Conservation (phyloP, 2,797 vertebrate genomes). For the Acanthurus lineatus region DNA sequence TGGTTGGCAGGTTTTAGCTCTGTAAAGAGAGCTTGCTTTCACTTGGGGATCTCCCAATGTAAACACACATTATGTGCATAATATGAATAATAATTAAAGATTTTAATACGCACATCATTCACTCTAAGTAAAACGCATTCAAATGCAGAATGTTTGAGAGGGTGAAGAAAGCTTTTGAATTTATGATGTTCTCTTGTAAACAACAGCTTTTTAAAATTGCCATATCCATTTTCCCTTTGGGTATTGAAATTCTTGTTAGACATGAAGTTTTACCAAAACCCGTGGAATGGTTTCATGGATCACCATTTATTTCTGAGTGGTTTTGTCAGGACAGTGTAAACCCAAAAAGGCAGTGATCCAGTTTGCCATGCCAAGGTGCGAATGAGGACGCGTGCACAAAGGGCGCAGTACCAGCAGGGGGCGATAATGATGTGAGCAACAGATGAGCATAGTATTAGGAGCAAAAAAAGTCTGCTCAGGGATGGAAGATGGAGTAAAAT, state of each 20-base stretch:
- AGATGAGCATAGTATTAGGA: too few relatives aligned
- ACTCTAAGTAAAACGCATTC: slow-evolving; percentile 17
- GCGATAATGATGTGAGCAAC: too few relatives aligned
- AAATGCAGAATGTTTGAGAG: slow-evolving; percentile 18
- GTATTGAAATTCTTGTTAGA: slow-evolving; percentile 24
- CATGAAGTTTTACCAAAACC: not conserved
- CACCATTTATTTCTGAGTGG: slow-evolving; percentile 20
- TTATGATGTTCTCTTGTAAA: not conserved
- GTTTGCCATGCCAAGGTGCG: too few relatives aligned
- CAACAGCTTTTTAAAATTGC: slow-evolving; percentile 1
- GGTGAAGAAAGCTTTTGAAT: slow-evolving; percentile 9
- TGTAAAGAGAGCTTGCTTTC: slow-evolving; percentile 14
- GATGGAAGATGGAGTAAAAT: too few relatives aligned
- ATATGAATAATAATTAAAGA: slow-evolving; percentile 25
- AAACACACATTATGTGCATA: slow-evolving; percentile 35
- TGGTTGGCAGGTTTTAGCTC: slow-evolving; percentile 25
- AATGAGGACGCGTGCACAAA: too few relatives aligned
- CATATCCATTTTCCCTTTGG: slow-evolving; percentile 11
- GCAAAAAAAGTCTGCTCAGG: too few relatives aligned
- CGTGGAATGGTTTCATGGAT: not conserved
- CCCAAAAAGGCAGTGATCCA: too few relatives aligned
- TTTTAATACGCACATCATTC: slow-evolving; percentile 33
- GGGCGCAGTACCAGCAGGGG: too few relatives aligned
- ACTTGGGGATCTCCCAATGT: slow-evolving; percentile 26
- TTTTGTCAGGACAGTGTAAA: not conserved